Base-by-base conservation (phyloP, 2,797 vertebrate genomes). In the Sebastes matsubarae region DNA sequence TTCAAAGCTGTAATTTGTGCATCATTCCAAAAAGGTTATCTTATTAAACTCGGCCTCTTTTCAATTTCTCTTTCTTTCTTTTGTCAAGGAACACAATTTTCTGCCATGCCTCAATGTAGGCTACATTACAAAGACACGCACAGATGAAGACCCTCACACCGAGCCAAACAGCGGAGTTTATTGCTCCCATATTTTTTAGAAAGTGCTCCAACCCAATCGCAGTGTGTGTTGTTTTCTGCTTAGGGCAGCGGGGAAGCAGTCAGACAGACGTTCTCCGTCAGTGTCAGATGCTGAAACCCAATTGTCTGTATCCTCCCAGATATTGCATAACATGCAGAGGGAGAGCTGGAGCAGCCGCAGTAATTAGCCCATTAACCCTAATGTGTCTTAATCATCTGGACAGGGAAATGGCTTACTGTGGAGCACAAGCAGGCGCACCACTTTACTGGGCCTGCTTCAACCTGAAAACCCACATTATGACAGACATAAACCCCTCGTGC, bases 291-390 rank as follows among this genome's bases (percentile, higher is more conserved):
- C 81, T 81, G 70, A 91, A 90, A 90, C 83, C 85, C 84, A 93
- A 88, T 90, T 90, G 90, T 86, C 85, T 90, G 83, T 81, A 84
- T 88, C 87, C 84, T 88, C 83, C 85, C 88, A 85, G 86, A 92
- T 91, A 92, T 92, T 92, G 86, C 88, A 89, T 83, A 92, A 92
- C 84, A 87, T 69, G 86, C 88, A 87, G 80, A 16, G 16, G 82
- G 86, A 74, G 80, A 81, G 84, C 68, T 59, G 57, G 70, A 85
- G 84, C 81, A 89, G 86, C 88, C 63, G 66, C 83, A 87, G 86
- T 91, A 89, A 92, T 93, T 90, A 90, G 87, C 87, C 88, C 89
- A 90, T 92, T 91, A 93, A 92, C 92, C 85, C 87, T 87, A 87
- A 90, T 91, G 89, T 92, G 90, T 87, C 87, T 84, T 80, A 85